Conservation (phyloP, 2,797 vertebrate species). For the Coilia nasus region DNA sequence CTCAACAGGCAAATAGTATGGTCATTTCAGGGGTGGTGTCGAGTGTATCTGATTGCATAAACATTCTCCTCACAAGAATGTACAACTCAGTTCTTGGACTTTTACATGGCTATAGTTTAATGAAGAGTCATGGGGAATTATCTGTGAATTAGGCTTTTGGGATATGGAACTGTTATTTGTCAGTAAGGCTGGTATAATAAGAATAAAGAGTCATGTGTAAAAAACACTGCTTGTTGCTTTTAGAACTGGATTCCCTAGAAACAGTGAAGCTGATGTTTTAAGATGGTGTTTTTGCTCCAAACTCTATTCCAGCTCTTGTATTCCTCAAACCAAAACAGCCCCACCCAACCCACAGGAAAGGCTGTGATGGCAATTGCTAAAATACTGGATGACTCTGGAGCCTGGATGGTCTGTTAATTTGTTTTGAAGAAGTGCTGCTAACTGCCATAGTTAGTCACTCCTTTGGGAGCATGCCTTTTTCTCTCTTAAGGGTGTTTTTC, state of each 20-base stretch:
- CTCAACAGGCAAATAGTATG: neutral
- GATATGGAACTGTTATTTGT: neutral
- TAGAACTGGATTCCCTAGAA: neutral
- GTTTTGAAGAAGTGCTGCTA: conserved; percentile 33
- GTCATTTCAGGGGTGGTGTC: neutral
- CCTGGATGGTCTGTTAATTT: conserved; percentile 18
- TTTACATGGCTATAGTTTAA: neutral
- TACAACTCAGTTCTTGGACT: neutral
- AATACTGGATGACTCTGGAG: neutral
- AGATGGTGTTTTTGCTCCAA: neutral
- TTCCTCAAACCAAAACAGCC: neutral
- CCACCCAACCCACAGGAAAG: neutral
- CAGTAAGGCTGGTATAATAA: neutral
- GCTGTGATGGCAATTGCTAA: neutral
- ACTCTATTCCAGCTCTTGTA: neutral
- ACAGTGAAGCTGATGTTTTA: neutral
- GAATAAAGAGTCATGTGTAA: neutral
- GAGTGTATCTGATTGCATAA: neutral
- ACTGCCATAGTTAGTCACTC: conserved; percentile 19
- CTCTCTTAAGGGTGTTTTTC: neutral
- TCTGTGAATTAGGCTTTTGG: neutral
- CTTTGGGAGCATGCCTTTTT: neutral
- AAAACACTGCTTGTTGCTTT: neutral
- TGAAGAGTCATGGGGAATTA: neutral
- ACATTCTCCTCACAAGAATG: neutral